phyloP scores from a whole-genome alignment of 2,888 invertebrate species.

The Parnassius orleans region DNA sequence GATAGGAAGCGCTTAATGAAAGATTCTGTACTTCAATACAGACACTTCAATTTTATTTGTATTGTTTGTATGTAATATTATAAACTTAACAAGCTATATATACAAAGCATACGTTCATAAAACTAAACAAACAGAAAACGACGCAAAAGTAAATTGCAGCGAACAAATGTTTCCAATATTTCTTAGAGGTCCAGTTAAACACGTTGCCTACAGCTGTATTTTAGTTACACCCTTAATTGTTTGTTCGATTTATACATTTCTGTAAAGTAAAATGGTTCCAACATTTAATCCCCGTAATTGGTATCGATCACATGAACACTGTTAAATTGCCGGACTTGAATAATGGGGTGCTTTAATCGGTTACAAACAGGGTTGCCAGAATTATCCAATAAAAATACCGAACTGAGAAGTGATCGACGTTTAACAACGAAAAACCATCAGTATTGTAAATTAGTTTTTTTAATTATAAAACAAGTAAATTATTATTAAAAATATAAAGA shows the following conservation, averaged over 20 bases:
- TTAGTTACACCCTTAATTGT: slow-evolving; percentile 59
- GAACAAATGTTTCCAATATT: slow-evolving; percentile 44
- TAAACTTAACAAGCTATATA: no score
- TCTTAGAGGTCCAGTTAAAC: slow-evolving; percentile 48
- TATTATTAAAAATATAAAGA: no score
- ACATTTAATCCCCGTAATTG: slow-evolving; percentile 50
- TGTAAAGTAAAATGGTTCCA: slow-evolving; percentile 48
- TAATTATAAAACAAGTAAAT: no score
- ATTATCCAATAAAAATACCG: slow-evolving; percentile 19
- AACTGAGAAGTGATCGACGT: slow-evolving; percentile 9
- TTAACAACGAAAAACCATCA: background rate
- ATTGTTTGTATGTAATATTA: no score
- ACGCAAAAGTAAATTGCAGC: slow-evolving; percentile 31
- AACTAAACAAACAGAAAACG: slow-evolving; percentile 23
- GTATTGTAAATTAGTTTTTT: background rate
- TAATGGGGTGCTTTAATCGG: slow-evolving; percentile 37
- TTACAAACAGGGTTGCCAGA: slow-evolving; percentile 26
- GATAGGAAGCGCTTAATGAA: no score
- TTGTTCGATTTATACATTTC: slow-evolving; percentile 43
- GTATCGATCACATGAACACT: slow-evolving; percentile 40
- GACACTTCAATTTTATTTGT: no score
- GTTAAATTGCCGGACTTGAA: slow-evolving; percentile 36
- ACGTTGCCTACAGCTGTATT: slow-evolving; percentile 55
- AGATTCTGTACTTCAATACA: no score
- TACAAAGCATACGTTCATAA: background rate